These are phyloP conservation scores for Caradrina kadenii DNA, from an alignment of 2,888 invertebrate genomes.

Conservation along the genomic window DNA sequence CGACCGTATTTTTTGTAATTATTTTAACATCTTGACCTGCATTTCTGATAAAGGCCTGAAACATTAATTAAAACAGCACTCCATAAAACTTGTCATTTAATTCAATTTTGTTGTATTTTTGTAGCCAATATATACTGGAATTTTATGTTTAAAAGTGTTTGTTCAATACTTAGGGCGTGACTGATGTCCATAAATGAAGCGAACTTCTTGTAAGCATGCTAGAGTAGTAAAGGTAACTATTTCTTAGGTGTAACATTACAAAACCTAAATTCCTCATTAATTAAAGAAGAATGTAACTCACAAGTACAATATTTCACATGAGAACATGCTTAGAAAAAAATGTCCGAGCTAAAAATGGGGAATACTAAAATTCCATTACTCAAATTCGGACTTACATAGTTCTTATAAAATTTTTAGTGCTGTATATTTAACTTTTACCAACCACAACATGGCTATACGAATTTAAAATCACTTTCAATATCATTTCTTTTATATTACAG, in stretches of 20 bases:
- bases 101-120: constrained; percentile 43
- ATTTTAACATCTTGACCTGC: constrained; percentile 42
- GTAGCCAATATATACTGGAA: constrained; percentile 32
- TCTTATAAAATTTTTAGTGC: not conserved
- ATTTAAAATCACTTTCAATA: not conserved
- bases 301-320: constrained; percentile 26
- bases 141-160: constrained; percentile 35
- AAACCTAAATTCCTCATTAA: constrained; percentile 51
- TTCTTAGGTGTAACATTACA: constrained; percentile 55
- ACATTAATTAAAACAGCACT: constrained; percentile 51
- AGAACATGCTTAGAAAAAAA: constrained; percentile 13
- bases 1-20: constrained; percentile 35
- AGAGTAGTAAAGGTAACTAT: constrained; percentile 18
- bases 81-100: constrained; percentile 38
- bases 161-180: constrained; percentile 44
- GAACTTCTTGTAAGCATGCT: constrained; percentile 31
- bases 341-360: constrained; percentile 7
- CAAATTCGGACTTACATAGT: not conserved
- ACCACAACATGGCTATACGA: not conserved
- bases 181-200: constrained; percentile 49
- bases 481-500: not conserved
- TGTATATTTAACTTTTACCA: not conserved
- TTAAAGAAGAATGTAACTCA: constrained; percentile 33
- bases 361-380: constrained; percentile 25
- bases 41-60: constrained; percentile 29